These are phyloP conservation scores for Gortyna flavago DNA, from an alignment of 2,888 invertebrate genomes.

Conservation along the genomic window DNA sequence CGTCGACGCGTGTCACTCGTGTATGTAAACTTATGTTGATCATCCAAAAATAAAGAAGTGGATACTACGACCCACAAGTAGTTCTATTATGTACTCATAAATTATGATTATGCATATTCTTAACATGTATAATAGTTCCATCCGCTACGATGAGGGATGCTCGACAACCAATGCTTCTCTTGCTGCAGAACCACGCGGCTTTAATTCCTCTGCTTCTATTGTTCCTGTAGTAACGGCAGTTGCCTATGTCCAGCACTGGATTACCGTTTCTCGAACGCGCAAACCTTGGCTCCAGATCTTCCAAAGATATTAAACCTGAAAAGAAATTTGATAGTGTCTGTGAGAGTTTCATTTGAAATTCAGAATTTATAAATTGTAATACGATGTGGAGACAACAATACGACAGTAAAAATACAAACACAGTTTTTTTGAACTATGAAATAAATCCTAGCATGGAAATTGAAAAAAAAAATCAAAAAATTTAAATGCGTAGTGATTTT, in stretches of 20 bases:
- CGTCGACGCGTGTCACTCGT: not conserved
- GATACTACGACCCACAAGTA: not conserved
- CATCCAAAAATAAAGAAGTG: not conserved
- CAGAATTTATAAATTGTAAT: not conserved
- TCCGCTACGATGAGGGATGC: constrained; percentile 70
- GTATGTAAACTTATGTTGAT: not conserved
- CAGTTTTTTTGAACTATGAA: too few species aligned
- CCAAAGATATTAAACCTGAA: constrained; percentile 14
- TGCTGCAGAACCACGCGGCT: constrained; percentile 59
- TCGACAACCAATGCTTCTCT: constrained; percentile 63
- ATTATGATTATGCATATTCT: constrained; percentile 66
- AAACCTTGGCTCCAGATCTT: constrained; percentile 28
- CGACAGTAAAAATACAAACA: not conserved
- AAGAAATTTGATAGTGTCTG: not conserved
- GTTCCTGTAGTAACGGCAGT: constrained; percentile 60
- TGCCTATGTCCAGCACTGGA: constrained; percentile 52
- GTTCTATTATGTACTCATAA: not conserved
- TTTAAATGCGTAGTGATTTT: too few species aligned
- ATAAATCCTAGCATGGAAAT: too few species aligned
- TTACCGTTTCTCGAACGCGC: constrained; percentile 37
- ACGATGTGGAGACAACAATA: not conserved
- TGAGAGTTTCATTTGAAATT: not conserved
- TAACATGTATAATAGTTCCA: constrained; percentile 50
- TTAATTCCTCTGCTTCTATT: constrained; percentile 59
- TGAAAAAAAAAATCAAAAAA: too few species aligned